Conservation (phyloP, 2,888 invertebrate genomes). For the Cinara cedri region DNA sequence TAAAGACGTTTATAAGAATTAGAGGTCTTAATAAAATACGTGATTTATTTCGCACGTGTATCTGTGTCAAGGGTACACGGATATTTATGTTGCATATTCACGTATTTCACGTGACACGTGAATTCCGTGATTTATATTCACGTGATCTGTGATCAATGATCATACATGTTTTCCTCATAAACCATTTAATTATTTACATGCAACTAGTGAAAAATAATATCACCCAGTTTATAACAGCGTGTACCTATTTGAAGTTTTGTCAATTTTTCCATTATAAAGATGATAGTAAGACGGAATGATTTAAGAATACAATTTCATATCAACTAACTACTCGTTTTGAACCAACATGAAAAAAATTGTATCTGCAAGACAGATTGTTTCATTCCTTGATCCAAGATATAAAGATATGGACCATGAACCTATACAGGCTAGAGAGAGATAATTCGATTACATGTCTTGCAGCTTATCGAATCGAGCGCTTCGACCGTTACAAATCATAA, state of each 20-base stretch:
- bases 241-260: too few species aligned
- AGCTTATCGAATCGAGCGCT: not conserved
- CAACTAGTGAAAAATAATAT: too few species aligned
- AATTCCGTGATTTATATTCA: too few species aligned
- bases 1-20: not conserved
- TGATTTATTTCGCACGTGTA: too few species aligned
- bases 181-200: too few species aligned
- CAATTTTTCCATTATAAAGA: not conserved
- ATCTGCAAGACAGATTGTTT: not conserved
- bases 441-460: slow-evolving; percentile 8
- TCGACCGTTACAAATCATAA: not conserved
- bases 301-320: slow-evolving; percentile 5
- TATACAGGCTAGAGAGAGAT: not conserved
- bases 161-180: too few species aligned
- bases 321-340: not conserved
- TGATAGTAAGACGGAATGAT: not conserved
- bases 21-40: too few species aligned
- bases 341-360: not conserved
- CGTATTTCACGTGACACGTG: too few species aligned
- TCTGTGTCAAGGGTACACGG: too few species aligned
- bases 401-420: slow-evolving; percentile 9
- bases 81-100: too few species aligned
- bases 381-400: not conserved
- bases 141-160: too few species aligned
- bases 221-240: too few species aligned